Evolutionary conservation across 2,113 vertebrate species (phyloP).

Genomic region (Notechis scutatus): DNA sequence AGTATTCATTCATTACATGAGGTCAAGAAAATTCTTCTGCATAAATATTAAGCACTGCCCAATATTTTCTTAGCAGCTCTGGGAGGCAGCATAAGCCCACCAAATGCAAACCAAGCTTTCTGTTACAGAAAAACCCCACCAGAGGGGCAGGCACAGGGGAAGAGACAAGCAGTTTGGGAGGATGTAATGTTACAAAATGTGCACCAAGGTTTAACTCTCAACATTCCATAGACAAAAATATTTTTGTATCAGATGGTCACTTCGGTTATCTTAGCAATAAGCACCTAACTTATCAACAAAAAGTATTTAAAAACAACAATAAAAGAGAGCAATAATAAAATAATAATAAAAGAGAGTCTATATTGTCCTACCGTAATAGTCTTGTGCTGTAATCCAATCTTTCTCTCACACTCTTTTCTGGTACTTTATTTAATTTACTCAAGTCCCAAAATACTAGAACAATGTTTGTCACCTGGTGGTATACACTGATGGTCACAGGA

Average conservation of each 20-base stretch:
- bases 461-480: not conserved
- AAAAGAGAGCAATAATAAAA: not conserved
- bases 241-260: conserved; percentile 50
- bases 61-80: conserved; percentile 22
- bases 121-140: not conserved
- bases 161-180: not conserved
- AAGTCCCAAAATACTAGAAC: not conserved
- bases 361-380: not conserved
- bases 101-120: conserved; percentile 14
- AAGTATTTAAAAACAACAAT: not conserved
- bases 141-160: not conserved
- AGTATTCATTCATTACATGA: not conserved
- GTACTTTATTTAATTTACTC: not conserved
- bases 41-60: conserved; percentile 3
- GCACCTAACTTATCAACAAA: not conserved
- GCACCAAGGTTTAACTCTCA: not conserved
- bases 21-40: not conserved
- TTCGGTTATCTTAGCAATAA: conserved; percentile 54
- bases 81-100: conserved; percentile 34
- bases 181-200: not conserved
- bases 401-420: not conserved
- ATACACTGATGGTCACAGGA: not conserved
- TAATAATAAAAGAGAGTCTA: not conserved
- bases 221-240: not conserved
- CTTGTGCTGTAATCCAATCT: not conserved